Conservation (phyloP, 2,888 invertebrate species). For the Polyploca ridens region DNA sequence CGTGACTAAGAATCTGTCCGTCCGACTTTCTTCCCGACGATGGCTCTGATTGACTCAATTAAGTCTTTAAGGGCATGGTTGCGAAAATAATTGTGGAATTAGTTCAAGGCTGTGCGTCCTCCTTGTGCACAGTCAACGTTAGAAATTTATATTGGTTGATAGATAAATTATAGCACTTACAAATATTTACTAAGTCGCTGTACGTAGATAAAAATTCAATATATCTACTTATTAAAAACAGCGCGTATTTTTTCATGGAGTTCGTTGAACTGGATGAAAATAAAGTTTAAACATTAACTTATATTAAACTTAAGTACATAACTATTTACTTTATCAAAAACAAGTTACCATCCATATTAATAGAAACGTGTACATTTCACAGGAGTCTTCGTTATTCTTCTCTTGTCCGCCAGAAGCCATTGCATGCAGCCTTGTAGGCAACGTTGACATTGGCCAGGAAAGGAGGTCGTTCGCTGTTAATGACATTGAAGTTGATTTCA, state of each 20-base stretch:
- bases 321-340: neutral
- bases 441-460: conserved; percentile 1
- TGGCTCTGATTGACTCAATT: conserved; percentile 54
- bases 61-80: conserved; percentile 51
- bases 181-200: conserved; percentile 1
- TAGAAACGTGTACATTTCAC: neutral
- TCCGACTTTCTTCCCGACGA: conserved; percentile 56
- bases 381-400: neutral
- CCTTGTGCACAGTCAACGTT: conserved; percentile 16
- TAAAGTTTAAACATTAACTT: neutral
- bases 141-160: neutral
- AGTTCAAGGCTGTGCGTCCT: conserved; percentile 54
- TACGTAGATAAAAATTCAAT: neutral
- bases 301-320: neutral
- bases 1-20: conserved; percentile 44
- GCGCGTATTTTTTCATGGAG: neutral
- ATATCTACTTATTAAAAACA: neutral
- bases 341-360: neutral
- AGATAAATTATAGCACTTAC: neutral
- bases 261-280: neutral
- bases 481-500: neutral
- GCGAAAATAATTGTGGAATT: conserved; percentile 52
- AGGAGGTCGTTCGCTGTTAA: conserved; percentile 9
- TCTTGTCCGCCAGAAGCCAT: neutral
- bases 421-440: neutral